Evolutionary conservation across 1,140 invertebrate genomes (phyloP).

Genomic region (Scaptomyza montana): DNA sequence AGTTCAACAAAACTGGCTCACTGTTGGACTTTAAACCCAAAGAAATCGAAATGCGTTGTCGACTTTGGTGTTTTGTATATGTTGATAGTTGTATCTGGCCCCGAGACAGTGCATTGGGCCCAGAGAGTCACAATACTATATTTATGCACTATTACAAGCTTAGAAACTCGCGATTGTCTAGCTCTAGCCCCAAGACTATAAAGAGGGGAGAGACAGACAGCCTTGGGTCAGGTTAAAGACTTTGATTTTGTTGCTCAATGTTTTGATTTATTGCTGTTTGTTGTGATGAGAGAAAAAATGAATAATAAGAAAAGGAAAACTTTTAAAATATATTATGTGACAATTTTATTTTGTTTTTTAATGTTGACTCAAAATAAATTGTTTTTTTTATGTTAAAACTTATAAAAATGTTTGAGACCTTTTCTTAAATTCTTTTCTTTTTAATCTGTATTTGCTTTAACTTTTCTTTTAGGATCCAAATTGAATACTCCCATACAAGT

Average conservation of each 20-base stretch:
- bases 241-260: background rate
- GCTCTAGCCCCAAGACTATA: background rate
- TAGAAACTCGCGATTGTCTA: slow-evolving; percentile 1
- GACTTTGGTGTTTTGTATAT: background rate
- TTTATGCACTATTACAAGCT: slow-evolving; percentile 10
- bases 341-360: too few species aligned
- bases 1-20: slow-evolving; percentile 4
- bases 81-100: slow-evolving; percentile 3
- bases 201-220: background rate
- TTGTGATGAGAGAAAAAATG: too few species aligned
- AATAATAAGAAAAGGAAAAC: too few species aligned
- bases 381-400: too few species aligned
- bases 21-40: slow-evolving; percentile 8
- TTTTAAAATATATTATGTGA: too few species aligned
- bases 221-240: slow-evolving; percentile 12
- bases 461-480: too few species aligned
- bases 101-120: slow-evolving; percentile 25
- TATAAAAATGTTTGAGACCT: too few species aligned
- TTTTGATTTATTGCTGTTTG: too few species aligned
- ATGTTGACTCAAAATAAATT: too few species aligned
- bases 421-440: too few species aligned
- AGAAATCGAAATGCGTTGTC: background rate
- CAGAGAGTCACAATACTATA: slow-evolving; percentile 2
- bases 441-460: too few species aligned
- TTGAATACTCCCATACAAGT: too few species aligned